phyloP scores from a whole-genome alignment of 2,888 invertebrate species.

The Saturnia japonica region DNA sequence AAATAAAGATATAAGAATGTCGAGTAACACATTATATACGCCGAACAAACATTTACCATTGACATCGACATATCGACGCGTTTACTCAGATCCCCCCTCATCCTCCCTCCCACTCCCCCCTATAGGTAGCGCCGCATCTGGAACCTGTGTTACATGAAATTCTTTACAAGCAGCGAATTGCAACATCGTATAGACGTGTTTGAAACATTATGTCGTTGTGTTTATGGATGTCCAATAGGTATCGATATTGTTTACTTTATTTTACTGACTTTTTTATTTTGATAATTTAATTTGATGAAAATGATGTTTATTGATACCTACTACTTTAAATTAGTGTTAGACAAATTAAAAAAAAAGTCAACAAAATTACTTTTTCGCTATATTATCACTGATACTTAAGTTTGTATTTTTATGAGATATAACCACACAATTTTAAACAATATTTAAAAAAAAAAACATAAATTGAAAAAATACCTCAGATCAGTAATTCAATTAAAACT shows the following conservation, averaged over 20 bases:
- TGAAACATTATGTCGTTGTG: background rate
- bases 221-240: background rate
- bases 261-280: background rate
- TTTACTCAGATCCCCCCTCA: background rate
- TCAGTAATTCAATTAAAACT: no score
- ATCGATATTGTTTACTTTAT: background rate
- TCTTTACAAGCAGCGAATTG: constrained; percentile 4
- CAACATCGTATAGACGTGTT: background rate
- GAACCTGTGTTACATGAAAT: background rate
- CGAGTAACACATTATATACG: background rate
- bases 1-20: background rate
- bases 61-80: constrained; percentile 7
- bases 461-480: no score
- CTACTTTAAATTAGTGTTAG: no score
- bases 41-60: background rate
- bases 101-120: background rate
- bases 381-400: no score
- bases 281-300: no score
- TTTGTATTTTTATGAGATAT: no score
- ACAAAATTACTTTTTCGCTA: no score
- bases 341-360: no score
- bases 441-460: no score
- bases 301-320: no score
- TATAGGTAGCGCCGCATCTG: background rate
- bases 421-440: no score